Evolutionary conservation across 2,797 vertebrate genomes (phyloP), one percentile per base, ranked within the genome.

Genomic region (Amblyraja radiata): DNA sequence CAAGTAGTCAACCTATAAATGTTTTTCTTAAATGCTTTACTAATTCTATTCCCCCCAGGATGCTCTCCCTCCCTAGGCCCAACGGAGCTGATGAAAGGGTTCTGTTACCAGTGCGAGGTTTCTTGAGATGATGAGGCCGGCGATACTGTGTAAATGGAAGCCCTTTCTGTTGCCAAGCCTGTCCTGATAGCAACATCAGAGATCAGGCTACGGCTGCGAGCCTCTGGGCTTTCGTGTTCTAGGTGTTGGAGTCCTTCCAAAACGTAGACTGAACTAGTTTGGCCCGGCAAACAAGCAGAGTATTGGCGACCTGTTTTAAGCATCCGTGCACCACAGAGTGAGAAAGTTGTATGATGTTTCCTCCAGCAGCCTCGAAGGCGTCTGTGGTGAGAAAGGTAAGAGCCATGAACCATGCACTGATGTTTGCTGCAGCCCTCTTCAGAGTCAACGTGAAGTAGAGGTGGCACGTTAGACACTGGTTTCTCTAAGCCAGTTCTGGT

Each of bases 291-390:
- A 7, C 6, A 65, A 68, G 16, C 6, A 65, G 28, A 16, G 9
- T 6, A 36, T 21, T 68, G 16, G 61, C 16, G 63, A 88, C 16
- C 63, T 18, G 58, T 63, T 86, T 86, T 65, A 65, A n/a, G 58
- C 58, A 86, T 32, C 77, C 16, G n/a, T 86, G 76, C 77, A 79
- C 32, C 36, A 7, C 16, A 88, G 61, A 88, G 58, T 65, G 11
- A 13, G 28, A 65, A 13, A 68, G 36, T 63, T 7, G 8, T n/a
- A 6, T 21, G n/a, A 68, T 36, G 16, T 36, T 18, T 68, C 84
- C 83, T 68, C 21, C 23, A 21, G 84, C 84, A 88, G 84, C 84
- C 84, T 68, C 61, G 63, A 88, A 88, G 84, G 63, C 61, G 84
- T 63, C 84, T 88, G 61, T 88, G 84, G 84, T n/a, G 16, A 68